phyloP scores from a whole-genome alignment of 2,113 vertebrate species.

The Bubo scandiacus region DNA sequence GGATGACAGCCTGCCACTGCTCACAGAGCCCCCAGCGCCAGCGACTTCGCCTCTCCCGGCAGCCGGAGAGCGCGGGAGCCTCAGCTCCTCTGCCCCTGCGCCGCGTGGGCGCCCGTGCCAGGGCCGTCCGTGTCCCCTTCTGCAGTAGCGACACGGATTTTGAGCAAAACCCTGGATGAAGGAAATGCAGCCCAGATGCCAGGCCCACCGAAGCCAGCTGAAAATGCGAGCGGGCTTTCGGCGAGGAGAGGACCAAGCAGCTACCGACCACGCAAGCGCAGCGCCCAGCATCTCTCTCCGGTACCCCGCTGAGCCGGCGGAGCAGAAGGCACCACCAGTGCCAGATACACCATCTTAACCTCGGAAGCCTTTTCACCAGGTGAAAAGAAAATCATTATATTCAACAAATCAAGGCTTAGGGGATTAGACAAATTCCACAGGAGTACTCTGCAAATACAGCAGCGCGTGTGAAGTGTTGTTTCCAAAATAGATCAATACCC shows the following conservation, averaged over 20 bases:
- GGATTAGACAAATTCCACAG: conserved; percentile 37
- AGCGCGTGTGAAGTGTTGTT: conserved; percentile 34
- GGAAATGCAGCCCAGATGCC: background rate
- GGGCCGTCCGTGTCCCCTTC: background rate
- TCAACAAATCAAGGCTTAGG: background rate
- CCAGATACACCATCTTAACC: background rate
- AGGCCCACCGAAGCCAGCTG: background rate
- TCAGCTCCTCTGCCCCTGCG: background rate
- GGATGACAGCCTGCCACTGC: background rate
- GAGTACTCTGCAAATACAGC: conserved; percentile 45
- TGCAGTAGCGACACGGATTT: accelerated
- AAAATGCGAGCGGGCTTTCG: accelerated
- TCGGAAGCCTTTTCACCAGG: background rate
- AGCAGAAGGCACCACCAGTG: background rate
- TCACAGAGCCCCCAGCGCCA: background rate
- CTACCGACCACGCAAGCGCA: background rate
- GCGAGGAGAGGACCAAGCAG: background rate
- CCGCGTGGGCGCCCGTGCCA: accelerated
- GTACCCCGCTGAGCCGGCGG: background rate
- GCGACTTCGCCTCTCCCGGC: background rate
- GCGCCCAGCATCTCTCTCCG: background rate
- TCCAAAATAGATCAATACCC: conserved; percentile 69
- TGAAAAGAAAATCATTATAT: background rate
- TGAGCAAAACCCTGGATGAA: accelerated
- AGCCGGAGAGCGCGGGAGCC: background rate